Percentiles rank a stretch among this genome's conserved stretches.
phyloP scores from a whole-genome alignment of 2,113 vertebrate genomes.

The Triplophysa dalaica region DNA sequence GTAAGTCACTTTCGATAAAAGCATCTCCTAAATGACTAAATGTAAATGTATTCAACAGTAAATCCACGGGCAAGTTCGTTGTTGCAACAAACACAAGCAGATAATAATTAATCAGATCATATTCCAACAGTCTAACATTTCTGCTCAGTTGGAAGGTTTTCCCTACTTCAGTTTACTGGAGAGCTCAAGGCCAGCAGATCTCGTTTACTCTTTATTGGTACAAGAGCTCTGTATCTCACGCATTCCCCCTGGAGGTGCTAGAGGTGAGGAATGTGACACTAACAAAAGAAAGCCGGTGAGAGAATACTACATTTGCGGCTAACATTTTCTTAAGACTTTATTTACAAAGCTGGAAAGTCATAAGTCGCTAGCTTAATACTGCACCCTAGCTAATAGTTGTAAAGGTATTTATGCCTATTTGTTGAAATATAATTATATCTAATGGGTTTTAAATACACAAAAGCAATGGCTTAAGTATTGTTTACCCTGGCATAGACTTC shows the following conservation, averaged over 20 bases:
- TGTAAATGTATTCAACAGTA: too few species aligned
- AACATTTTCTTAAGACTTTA: neutral
- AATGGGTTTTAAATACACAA: neutral
- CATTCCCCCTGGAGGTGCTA: constrained; percentile 40
- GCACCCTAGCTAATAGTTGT: neutral
- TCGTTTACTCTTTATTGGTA: constrained; percentile 50
- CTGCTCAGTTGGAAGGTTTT: constrained; percentile 40
- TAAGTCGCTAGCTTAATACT: neutral
- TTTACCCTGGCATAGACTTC: neutral
- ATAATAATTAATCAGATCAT: too few species aligned
- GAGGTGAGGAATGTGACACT: constrained; percentile 51
- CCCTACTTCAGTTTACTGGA: constrained; percentile 48
- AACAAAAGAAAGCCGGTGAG: neutral
- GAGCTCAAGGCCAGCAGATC: constrained; percentile 28
- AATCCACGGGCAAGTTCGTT: too few species aligned
- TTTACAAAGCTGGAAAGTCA: neutral
- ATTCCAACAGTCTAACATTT: neutral
- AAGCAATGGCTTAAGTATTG: neutral
- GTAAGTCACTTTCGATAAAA: too few species aligned
- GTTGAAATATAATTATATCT: too few species aligned
- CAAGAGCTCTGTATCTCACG: constrained; percentile 56
- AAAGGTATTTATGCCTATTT: too few species aligned
- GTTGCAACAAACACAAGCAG: too few species aligned
- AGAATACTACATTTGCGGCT: constrained; percentile 5
- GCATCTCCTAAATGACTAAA: too few species aligned